A percentile compares a stretch with the other conserved stretches of the same genome.
Conservation (phyloP, 2,113 vertebrate species). For the Leuciscus idus region DNA sequence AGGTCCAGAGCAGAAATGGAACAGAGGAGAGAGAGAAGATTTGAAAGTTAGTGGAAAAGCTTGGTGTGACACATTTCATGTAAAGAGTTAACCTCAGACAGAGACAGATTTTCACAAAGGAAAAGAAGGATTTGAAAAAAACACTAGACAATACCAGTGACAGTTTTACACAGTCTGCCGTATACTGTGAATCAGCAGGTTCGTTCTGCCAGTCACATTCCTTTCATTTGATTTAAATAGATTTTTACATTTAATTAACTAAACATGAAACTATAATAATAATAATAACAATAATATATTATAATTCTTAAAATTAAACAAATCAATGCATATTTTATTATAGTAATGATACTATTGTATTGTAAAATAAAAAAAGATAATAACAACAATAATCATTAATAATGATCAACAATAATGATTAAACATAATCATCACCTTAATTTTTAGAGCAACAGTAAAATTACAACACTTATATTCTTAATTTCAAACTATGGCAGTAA, state of each 20-base stretch:
- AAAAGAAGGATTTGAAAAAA: neutral
- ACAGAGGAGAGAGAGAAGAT: constrained; percentile 55
- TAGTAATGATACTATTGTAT: neutral
- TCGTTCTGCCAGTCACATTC: neutral
- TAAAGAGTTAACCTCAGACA: constrained; percentile 35
- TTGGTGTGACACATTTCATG: neutral
- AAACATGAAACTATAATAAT: neutral
- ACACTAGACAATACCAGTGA: neutral
- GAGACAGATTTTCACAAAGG: neutral
- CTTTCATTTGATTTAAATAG: neutral
- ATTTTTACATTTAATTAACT: neutral
- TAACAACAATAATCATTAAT: neutral
- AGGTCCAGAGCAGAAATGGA: constrained; percentile 61
- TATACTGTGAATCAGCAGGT: neutral
- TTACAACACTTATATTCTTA: neutral
- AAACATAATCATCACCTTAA: neutral
- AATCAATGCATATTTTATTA: neutral
- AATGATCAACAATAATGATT: no score
- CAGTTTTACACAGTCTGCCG: neutral
- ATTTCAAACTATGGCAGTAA: neutral
- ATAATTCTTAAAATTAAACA: no score
- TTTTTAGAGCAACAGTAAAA: neutral
- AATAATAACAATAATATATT: no score
- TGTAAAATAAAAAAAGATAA: no score
- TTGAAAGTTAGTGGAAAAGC: constrained; percentile 60